Base-by-base conservation (phyloP, 2,888 invertebrate species). In the Sericinus montela region DNA sequence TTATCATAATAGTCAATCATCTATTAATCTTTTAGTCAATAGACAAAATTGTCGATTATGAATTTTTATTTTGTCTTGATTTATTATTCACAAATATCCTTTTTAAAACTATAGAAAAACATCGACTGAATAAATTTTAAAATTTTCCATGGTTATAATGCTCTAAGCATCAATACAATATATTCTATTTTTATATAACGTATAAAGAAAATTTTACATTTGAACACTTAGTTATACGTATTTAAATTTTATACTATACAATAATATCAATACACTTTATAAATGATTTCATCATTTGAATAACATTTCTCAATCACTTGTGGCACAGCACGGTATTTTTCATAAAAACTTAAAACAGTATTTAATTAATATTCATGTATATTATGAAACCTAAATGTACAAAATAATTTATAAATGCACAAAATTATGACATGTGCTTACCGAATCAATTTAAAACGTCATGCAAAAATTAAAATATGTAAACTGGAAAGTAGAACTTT, bases 321-420 rank as follows among this genome's bases (percentile, higher is more conserved):
- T 6, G 19, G 15, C 41, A 32, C 41, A 41, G 41, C 41, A 41
- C 32, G 32, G 28, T 15, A 40, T 40, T 14, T 40, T 14, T 32
- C 19, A 32, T 42, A 16, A 10, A 39, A 25, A 1, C 23, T 37
- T n/a, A 35, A 9, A 35, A 5, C 35, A 35, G 0, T 1, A 35
- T 37, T n/a, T 39, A 23, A 9, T 8, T 28, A 39, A 11, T 25
- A 32, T 11, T 6, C 10, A n/a, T n/a, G 1, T n/a, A 29, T 29
- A n/a, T 28, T 28, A 29, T 7, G 8, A 28, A 40, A 40, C 14
- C 16, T 19, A 36, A 40, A 15, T 40, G 9, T 32, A n/a, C 1
- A 10, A 30, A 30, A 6, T 23, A 11, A 11, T 32, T 6, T n/a
- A n/a, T 1, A 11, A 32, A 32, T 32, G 25, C 8, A 32, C 10